Conservation (phyloP, 2,888 invertebrate genomes). For the Parochlus steinenii region DNA sequence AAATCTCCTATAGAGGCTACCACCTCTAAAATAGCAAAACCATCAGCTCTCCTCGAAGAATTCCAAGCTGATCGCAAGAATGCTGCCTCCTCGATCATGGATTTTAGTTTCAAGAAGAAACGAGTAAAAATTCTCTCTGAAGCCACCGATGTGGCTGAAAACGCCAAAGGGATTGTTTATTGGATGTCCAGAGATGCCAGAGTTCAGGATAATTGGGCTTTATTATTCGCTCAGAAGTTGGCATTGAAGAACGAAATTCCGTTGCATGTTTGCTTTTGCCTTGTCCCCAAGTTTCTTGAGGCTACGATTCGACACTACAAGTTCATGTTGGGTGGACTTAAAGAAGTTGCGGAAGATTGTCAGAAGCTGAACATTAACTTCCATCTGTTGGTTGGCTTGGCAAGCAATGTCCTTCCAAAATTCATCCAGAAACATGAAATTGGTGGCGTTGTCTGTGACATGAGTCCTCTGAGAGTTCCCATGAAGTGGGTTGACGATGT, state of each 20-base stretch:
- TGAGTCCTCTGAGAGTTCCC: conserved; percentile 58
- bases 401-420: conserved; percentile 42
- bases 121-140: conserved; percentile 52
- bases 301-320: conserved; percentile 69
- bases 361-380: conserved; percentile 57
- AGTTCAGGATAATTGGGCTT: conserved; percentile 86
- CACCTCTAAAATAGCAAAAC: no score
- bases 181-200: conserved; percentile 87
- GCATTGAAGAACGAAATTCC: conserved; percentile 68
- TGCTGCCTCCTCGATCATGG: conserved; percentile 38
- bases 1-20: no score
- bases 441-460: conserved; percentile 71
- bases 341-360: conserved; percentile 60
- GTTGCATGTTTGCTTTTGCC: conserved; percentile 65
- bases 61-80: conserved; percentile 33
- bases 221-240: conserved; percentile 70
- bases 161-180: conserved; percentile 41
- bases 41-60: conserved; percentile 19
- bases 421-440: conserved; percentile 54
- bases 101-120: conserved; percentile 64
- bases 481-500: conserved; percentile 54
- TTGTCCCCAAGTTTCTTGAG: conserved; percentile 62
- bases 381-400: conserved; percentile 56
- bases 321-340: conserved; percentile 59
- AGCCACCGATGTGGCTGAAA: conserved; percentile 41